A percentile compares a stretch with the other conserved stretches of the same genome.
phyloP scores from a whole-genome alignment of 2,113 vertebrate genomes.

The Toxostoma redivivum region DNA sequence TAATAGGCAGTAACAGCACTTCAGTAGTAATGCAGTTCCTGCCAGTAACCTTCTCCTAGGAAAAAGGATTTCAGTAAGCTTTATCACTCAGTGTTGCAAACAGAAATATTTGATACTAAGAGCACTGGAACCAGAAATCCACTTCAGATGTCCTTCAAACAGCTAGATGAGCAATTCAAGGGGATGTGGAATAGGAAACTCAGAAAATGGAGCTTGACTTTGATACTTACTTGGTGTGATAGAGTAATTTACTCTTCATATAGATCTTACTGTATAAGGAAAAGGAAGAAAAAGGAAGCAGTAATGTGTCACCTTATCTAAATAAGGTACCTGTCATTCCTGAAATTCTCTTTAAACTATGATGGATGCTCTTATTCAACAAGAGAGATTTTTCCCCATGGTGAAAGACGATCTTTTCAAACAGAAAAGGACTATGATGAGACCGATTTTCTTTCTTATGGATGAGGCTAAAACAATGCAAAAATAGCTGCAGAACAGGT shows the following conservation, averaged over 20 bases:
- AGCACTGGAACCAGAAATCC: constrained; percentile 61
- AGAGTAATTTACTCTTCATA: constrained; percentile 72
- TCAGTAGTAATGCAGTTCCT: constrained; percentile 54
- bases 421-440: constrained; percentile 13
- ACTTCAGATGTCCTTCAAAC: constrained; percentile 73
- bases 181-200: constrained; percentile 62
- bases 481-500: not conserved
- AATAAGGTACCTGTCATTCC: constrained; percentile 76
- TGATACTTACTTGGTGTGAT: constrained; percentile 74
- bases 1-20: constrained; percentile 59
- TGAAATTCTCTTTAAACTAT: constrained; percentile 73
- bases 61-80: constrained; percentile 68
- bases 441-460: not conserved
- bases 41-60: constrained; percentile 63
- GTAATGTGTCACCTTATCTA: constrained; percentile 76
- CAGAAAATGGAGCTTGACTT: constrained; percentile 71
- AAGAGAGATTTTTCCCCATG: constrained; percentile 4
- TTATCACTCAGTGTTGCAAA: constrained; percentile 58
- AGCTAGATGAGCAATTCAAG: constrained; percentile 67
- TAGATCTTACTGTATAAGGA: constrained; percentile 65
- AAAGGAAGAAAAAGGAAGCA: constrained; percentile 50
- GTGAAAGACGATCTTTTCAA: constrained; percentile 41
- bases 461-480: not conserved
- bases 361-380: constrained; percentile 71
- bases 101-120: constrained; percentile 63